phyloP scores from a whole-genome alignment of 1,140 invertebrate genomes.

The Odontomachus brunneus region DNA sequence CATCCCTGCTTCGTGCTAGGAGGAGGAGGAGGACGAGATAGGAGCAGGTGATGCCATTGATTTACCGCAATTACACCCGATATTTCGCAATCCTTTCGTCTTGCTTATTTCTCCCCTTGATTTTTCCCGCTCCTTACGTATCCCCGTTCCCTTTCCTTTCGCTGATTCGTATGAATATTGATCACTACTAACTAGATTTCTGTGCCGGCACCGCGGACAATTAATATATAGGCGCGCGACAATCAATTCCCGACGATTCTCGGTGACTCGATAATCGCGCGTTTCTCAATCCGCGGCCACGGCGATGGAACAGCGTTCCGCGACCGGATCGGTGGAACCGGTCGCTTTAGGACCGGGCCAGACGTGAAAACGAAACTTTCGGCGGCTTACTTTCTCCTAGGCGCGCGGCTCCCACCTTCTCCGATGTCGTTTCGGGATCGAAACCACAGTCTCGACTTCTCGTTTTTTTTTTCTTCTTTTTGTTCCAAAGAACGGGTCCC shows the following conservation, averaged over 20 bases:
- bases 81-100: conserved; percentile 28
- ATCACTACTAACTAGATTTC: too few species aligned
- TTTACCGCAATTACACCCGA: conserved; percentile 21
- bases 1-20: conserved; percentile 7
- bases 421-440: conserved; percentile 25
- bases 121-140: neutral
- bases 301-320: neutral
- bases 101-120: neutral
- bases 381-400: conserved; percentile 60
- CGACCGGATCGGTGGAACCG: conserved; percentile 36
- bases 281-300: conserved; percentile 37
- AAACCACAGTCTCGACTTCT: neutral
- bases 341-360: conserved; percentile 58
- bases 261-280: neutral
- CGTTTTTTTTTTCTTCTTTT: neutral
- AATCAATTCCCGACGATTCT: conserved; percentile 9
- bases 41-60: conserved; percentile 17
- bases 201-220: too few species aligned
- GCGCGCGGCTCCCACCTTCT: conserved; percentile 10
- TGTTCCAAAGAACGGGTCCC: neutral
- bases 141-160: too few species aligned
- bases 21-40: conserved; percentile 4
- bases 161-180: too few species aligned
- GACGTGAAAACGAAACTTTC: conserved; percentile 61
- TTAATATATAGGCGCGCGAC: neutral